Percentiles rank a stretch among this genome's conserved stretches.
phyloP scores from a whole-genome alignment of 2,888 invertebrate genomes.

The Ypsolopha scabrella region DNA sequence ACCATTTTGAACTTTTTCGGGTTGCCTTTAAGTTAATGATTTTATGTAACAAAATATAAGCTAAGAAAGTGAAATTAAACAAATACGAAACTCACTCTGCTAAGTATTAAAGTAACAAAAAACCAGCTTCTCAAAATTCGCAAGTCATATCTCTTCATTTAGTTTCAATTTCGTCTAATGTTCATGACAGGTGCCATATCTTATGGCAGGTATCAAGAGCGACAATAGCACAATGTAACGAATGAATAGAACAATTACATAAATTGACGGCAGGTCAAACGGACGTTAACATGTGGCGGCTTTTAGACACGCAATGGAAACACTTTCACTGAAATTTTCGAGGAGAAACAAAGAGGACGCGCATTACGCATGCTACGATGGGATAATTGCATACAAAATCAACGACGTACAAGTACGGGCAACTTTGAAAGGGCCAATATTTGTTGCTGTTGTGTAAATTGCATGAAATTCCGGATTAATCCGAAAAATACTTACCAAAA shows the following conservation, averaged over 20 bases:
- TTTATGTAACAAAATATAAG: no score
- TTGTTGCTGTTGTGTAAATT: no score
- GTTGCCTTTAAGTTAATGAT: no score
- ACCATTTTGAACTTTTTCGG: no score
- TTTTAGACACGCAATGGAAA: slow-evolving; percentile 28
- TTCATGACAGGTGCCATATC: background rate
- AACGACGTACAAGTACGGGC: no score
- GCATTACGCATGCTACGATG: no score
- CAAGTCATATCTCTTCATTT: background rate
- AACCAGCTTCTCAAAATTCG: background rate
- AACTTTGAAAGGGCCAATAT: no score
- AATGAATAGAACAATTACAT: slow-evolving; percentile 36
- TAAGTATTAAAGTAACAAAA: background rate
- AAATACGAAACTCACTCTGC: no score
- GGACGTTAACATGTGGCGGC: slow-evolving; percentile 28
- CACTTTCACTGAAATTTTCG: slow-evolving; percentile 35
- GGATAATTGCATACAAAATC: no score
- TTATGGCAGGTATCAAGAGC: background rate
- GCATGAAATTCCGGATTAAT: no score
- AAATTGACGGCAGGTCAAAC: slow-evolving; percentile 38
- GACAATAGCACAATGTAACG: slow-evolving; percentile 30
- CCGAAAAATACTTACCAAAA: no score
- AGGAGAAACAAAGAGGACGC: background rate
- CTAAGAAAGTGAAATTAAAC: no score
- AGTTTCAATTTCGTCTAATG: background rate